Conservation (phyloP, 2,888 invertebrate species). For the Drosophila setosimentum region DNA sequence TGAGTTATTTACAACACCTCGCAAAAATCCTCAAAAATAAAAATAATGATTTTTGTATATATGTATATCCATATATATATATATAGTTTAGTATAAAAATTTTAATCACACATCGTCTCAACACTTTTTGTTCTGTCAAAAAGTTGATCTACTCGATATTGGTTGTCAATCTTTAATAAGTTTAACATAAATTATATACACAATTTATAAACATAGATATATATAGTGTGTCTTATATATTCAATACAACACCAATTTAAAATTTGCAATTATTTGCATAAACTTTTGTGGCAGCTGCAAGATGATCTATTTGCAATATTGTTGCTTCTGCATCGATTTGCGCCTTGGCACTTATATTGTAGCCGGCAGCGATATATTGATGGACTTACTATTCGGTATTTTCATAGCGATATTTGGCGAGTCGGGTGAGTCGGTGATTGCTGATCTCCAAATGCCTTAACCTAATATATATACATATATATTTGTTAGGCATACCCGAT, state of each 20-base stretch:
- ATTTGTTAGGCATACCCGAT: slow-evolving; percentile 59
- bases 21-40: not conserved
- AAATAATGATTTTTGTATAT: not conserved
- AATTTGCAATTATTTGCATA: not conserved
- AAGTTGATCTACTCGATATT: not conserved
- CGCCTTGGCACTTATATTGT: slow-evolving; percentile 54
- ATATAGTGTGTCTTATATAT: too few species aligned
- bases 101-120: slow-evolving; percentile 1
- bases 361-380: slow-evolving; percentile 42
- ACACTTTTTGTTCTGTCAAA: slow-evolving; percentile 26
- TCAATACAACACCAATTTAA: not conserved
- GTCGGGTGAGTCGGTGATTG: slow-evolving; percentile 46
- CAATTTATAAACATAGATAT: slow-evolving; percentile 6
- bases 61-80: not conserved
- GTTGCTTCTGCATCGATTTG: slow-evolving; percentile 60
- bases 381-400: slow-evolving; percentile 40
- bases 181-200: slow-evolving; percentile 15
- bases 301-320: slow-evolving; percentile 67
- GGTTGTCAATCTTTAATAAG: slow-evolving; percentile 21
- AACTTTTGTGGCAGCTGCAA: slow-evolving; percentile 1
- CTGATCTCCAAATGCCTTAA: not conserved
- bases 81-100: not conserved
- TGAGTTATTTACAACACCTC: not conserved
- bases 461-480: not conserved
- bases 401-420: slow-evolving; percentile 57